Base-by-base conservation (phyloP, 2,888 invertebrate species). In the Melinaea marsaeus region DNA sequence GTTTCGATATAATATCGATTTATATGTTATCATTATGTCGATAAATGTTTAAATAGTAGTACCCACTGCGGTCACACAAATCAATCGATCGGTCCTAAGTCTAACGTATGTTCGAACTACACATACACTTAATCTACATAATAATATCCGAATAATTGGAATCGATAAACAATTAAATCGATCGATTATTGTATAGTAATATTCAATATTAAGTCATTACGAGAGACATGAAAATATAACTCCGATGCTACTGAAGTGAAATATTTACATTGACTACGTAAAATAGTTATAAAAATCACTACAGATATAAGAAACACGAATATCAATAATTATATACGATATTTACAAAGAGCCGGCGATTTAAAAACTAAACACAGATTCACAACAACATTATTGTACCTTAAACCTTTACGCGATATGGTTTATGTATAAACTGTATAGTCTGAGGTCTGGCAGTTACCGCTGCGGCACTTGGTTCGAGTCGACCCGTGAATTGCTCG, bases 361-460 rank as follows among this genome's bases (percentile, higher is more conserved):
- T 42, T 42, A 42, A 42, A 42, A 42, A 42, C 42, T 64, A 65
- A 68, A 70, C 61, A 69, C 55, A 61, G 59, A 69, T 57, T 67
- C 69, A 70, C 68, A 71, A 67, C 66, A 68, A 68, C 60, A 65
- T 64, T 65, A 69, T 66, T 69, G 64, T 67, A 68, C 55, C 68
- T 65, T 69, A 71, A 63, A 62, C 60, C 55, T 63, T 60, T 61
- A 63, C 55, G 63, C 68, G 72, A 71, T 69, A 71, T 70, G 70
- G 65, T 67, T 66, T 72, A 72, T 72, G 64, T 71, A 72, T 69
- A 72, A 54, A 58, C 65, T 63, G 65, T 55, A 46, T 61, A 13
- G 64, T 22, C 22, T 57, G 58, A 46, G 60, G 47, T 65, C 48
- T 58, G 64, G 64, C 58, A 64, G 67, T 61, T 64, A 59, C 42